Percentiles rank a stretch among this genome's conserved stretches.
These are phyloP conservation scores for Tamias sibiricus DNA, from an alignment of 2,113 vertebrate species.

Conservation along the genomic window DNA sequence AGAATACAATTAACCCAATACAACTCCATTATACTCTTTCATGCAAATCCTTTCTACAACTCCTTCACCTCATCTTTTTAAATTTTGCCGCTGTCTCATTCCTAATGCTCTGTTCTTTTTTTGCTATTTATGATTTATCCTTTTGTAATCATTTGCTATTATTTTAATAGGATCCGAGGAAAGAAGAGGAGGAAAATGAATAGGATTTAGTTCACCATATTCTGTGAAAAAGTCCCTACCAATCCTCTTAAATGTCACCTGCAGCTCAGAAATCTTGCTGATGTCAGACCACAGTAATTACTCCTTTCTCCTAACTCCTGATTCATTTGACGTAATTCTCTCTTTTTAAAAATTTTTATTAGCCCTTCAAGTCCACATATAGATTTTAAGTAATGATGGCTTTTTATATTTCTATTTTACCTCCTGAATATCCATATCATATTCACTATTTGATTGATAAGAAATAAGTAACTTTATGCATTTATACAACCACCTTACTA, in stretches of 20 bases:
- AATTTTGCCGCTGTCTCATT: background rate
- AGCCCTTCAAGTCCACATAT: background rate
- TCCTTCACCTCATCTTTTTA: background rate
- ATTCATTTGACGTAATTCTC: background rate
- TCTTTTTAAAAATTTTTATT: background rate
- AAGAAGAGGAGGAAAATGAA: background rate
- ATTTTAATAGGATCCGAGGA: background rate
- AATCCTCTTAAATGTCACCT: background rate
- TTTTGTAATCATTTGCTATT: conserved; percentile 6
- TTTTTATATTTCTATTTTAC: conserved; percentile 46
- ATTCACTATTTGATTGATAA: conserved; percentile 28
- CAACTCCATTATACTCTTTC: background rate
- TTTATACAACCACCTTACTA: background rate
- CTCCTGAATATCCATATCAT: background rate
- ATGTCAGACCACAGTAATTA: background rate
- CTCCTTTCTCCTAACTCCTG: background rate
- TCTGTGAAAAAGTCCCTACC: background rate
- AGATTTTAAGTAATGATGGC: background rate
- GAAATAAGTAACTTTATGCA: conserved; percentile 23
- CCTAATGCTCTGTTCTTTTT: conserved; percentile 10
- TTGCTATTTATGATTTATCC: background rate
- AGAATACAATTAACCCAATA: background rate
- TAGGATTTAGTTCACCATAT: background rate
- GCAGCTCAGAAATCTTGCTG: background rate
- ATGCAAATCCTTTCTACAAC: background rate